phyloP scores from a whole-genome alignment of 2,888 invertebrate genomes.

The Rotaria sp. region DNA sequence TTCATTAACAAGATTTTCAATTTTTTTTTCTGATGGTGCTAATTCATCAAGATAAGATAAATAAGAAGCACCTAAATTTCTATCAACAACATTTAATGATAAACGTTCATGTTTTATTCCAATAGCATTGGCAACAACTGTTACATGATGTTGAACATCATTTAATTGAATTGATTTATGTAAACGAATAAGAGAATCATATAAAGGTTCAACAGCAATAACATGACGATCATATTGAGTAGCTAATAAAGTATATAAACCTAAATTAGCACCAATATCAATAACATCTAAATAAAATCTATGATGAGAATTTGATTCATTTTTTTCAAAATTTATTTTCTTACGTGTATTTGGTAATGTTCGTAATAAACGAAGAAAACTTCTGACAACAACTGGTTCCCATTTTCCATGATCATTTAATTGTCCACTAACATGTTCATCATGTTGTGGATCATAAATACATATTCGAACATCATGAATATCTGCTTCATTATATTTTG shows the following conservation, averaged over 20 bases:
- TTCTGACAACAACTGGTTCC: conserved; percentile 47
- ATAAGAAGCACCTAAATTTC: conserved; percentile 47
- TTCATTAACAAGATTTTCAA: background rate
- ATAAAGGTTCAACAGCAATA: conserved; percentile 50
- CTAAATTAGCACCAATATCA: conserved; percentile 52
- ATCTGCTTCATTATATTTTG: conserved; percentile 31
- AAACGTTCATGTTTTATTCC: conserved; percentile 44
- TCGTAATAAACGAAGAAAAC: conserved; percentile 43
- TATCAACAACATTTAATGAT: conserved; percentile 43
- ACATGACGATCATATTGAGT: conserved; percentile 47
- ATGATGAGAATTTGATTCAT: background rate
- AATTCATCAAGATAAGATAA: conserved; percentile 28
- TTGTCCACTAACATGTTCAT: conserved; percentile 47
- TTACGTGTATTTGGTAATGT: conserved; percentile 25
- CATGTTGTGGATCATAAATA: conserved; percentile 44
- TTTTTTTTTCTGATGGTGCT: conserved; percentile 8
- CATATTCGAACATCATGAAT: conserved; percentile 43
- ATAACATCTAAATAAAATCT: conserved; percentile 44
- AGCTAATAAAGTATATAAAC: conserved; percentile 48
- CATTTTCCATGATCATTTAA: conserved; percentile 46
- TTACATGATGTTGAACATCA: conserved; percentile 43
- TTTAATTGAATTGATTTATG: conserved; percentile 44
- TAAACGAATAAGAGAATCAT: conserved; percentile 44
- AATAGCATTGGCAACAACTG: conserved; percentile 45
- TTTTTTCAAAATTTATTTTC: background rate